Conservation (phyloP, 2,888 invertebrate genomes). For the Chymomyza caudatula region DNA sequence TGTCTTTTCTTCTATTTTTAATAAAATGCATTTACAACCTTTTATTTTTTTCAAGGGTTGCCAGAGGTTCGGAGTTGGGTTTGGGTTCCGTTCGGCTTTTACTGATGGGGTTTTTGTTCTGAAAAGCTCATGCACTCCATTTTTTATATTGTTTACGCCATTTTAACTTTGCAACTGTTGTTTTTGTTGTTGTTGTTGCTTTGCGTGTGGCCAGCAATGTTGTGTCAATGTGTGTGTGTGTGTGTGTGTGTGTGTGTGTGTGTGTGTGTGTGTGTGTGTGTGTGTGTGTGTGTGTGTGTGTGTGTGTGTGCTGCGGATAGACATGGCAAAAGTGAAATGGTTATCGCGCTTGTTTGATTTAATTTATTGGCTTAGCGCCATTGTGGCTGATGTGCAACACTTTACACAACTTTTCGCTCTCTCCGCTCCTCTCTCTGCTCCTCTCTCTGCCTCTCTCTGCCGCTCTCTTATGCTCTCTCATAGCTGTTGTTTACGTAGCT, state of each 20-base stretch:
- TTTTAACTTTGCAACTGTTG: slow-evolving; percentile 55
- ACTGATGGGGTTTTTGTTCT: slow-evolving; percentile 16
- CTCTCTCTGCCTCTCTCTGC: not conserved
- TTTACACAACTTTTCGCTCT: slow-evolving; percentile 41
- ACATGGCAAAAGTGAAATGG: slow-evolving; percentile 67
- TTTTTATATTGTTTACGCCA: slow-evolving; percentile 64
- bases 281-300: not conserved
- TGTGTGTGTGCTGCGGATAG: slow-evolving; percentile 40
- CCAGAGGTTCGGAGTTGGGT: not conserved
- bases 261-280: not conserved
- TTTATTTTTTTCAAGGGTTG: slow-evolving; percentile 12
- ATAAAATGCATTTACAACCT: slow-evolving; percentile 54
- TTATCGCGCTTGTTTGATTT: slow-evolving; percentile 73
- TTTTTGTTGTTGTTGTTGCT: slow-evolving; percentile 37
- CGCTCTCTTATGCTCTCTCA: not conserved
- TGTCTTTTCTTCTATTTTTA: slow-evolving; percentile 33
- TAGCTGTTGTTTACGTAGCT: not conserved
- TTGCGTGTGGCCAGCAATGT: not conserved
- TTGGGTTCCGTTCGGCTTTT: slow-evolving; percentile 15
- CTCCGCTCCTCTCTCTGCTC: not conserved
- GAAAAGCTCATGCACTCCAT: slow-evolving; percentile 56
- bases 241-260: too few relatives aligned
- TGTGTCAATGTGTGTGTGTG: slow-evolving; percentile 2
- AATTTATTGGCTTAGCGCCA: slow-evolving; percentile 75
- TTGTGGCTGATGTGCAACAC: slow-evolving; percentile 71